Conservation (phyloP, 2,113 vertebrate genomes). For the Chlamydotis undulata region DNA sequence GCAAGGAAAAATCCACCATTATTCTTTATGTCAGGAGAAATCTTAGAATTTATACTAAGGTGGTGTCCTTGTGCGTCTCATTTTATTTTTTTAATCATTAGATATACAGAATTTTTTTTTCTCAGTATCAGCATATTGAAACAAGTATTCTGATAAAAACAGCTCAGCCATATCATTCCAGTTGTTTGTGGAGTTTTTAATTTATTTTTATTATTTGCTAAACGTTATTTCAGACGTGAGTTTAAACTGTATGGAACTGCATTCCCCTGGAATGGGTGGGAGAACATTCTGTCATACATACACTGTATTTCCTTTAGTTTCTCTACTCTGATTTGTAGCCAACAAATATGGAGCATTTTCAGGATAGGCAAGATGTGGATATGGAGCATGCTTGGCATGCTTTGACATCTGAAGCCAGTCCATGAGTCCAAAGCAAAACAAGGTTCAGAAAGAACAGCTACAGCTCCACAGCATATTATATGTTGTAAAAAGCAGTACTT, state of each 20-base stretch:
- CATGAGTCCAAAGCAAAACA: background rate
- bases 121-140: background rate
- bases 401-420: background rate
- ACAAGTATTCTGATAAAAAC: background rate
- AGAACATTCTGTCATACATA: background rate
- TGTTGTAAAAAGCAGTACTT: background rate
- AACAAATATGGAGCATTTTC: background rate
- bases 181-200: background rate
- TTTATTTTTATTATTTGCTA: background rate
- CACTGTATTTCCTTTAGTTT: background rate
- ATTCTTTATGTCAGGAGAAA: conserved; percentile 25
- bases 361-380: background rate
- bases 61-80: background rate
- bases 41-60: background rate
- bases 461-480: background rate
- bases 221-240: background rate
- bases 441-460: background rate
- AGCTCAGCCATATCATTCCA: background rate
- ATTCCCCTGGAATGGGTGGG: background rate
- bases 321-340: background rate
- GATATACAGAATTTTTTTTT: background rate
- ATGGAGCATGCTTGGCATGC: background rate
- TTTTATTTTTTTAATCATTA: background rate
- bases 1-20: background rate
- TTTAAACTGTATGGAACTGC: background rate